Base-by-base conservation (phyloP, 2,797 vertebrate species). In the Sternarchorhynchus goeldii region DNA sequence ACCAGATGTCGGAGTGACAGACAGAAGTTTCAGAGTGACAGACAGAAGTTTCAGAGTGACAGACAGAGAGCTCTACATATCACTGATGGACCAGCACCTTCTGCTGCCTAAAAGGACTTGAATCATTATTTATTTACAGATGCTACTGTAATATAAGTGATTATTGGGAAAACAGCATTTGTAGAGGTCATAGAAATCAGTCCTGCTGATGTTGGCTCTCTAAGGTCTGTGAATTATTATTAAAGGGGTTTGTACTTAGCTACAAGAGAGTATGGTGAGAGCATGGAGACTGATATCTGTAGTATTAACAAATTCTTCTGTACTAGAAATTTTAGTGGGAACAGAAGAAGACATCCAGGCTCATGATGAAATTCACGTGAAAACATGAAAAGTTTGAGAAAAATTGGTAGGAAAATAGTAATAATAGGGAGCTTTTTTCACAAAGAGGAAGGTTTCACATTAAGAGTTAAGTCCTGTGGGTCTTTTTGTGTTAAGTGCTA, bases 1-100 rank as follows among this genome's bases (percentile, higher is more conserved):
- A 89, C 89, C 91, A 93, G 91, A 92, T 92, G 91, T 88, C 86
- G 68, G 73, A 76, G 67, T 25, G 25, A 25, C 25, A 25, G 25
- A 25, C 25, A 25, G 25, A 25, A 25, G 25, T 25, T 25, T 25
- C 1, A 1, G 67, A 34, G 64, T 36, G 29, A 73, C 6, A 7
- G 34, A n/a, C 17, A 45, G 60, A 59, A n/a, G n/a, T n/a, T n/a
- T n/a, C n/a, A n/a, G 67, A 34, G 64, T 36, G 29, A 73, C 6
- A 7, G 34, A n/a, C 17, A 45, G 60, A 59, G 8, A 32, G 77
- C 56, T 75, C 73, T 79, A 83, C 78, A 72, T 68, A 58, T 85
- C 87, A 81, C 70, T 83, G 20, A 8, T 20, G 14, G 64, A 32
- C 8, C 21, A 14, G 18, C 18, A 45, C n/a, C 29, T 55, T 53